Evolutionary conservation across 2,113 vertebrate species (phyloP).

Genomic region (Numenius arquata): DNA sequence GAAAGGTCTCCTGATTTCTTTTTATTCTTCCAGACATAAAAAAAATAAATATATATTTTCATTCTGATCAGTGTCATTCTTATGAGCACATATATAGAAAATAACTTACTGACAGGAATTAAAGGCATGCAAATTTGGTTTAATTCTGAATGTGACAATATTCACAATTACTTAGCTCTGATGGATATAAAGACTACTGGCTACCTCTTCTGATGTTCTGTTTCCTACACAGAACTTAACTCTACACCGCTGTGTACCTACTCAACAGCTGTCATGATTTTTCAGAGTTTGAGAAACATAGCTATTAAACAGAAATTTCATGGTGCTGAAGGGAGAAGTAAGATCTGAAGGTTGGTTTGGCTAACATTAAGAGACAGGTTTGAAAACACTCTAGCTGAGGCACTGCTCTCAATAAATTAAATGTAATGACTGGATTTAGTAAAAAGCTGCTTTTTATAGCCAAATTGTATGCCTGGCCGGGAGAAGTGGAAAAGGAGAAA

Average conservation of each 20-base stretch:
- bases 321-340: neutral
- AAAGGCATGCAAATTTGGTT: neutral
- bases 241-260: neutral
- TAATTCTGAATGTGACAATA: neutral
- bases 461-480: neutral
- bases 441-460: neutral
- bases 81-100: neutral
- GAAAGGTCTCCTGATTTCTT: neutral
- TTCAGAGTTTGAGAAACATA: neutral
- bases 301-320: neutral
- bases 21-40: neutral
- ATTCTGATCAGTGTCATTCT: neutral
- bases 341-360: neutral
- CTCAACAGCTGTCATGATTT: neutral
- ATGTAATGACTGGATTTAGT: neutral
- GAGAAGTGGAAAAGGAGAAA: neutral
- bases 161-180: neutral
- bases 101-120: neutral
- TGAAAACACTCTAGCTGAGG: neutral
- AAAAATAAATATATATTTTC: neutral
- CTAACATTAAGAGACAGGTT: neutral
- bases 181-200: neutral
- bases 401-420: neutral
- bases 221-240: neutral
- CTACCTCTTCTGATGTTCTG: neutral